Percentiles rank a stretch among this genome's conserved stretches.
phyloP scores from a whole-genome alignment of 2,797 vertebrate species.

The Dendrocincla tyrannina region DNA sequence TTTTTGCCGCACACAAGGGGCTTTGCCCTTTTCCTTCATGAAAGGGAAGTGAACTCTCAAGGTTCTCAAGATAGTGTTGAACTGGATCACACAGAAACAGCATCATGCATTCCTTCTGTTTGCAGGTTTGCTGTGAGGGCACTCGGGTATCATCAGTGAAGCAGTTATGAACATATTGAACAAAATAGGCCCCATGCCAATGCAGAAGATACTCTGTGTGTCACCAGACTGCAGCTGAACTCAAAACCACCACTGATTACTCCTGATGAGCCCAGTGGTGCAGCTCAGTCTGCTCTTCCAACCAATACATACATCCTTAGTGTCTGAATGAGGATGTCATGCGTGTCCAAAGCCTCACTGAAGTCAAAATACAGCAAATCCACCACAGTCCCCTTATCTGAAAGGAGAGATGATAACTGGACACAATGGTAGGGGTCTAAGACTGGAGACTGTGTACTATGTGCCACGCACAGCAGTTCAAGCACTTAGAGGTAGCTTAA shows the following conservation, averaged over 20 bases:
- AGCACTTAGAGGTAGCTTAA: not conserved
- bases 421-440: not conserved
- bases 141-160: not conserved
- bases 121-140: not conserved
- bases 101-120: not conserved
- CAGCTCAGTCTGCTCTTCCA: not conserved
- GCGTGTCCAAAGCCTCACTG: not conserved
- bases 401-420: not conserved
- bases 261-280: not conserved
- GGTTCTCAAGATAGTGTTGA: not conserved
- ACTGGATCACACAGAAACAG: not conserved
- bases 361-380: not conserved
- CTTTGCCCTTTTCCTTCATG: not conserved
- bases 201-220: not conserved
- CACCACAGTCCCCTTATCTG: not conserved
- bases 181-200: not conserved
- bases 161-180: not conserved
- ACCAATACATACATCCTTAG: not conserved
- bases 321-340: not conserved
- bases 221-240: not conserved
- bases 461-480: not conserved
- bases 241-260: not conserved
- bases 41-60: not conserved
- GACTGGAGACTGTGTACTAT: not conserved
- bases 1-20: not conserved